Percentiles rank a stretch among this genome's conserved stretches.
These are phyloP conservation scores for Mizuhopecten yessoensis DNA, from an alignment of 1,140 invertebrate species.

Conservation along the genomic window DNA sequence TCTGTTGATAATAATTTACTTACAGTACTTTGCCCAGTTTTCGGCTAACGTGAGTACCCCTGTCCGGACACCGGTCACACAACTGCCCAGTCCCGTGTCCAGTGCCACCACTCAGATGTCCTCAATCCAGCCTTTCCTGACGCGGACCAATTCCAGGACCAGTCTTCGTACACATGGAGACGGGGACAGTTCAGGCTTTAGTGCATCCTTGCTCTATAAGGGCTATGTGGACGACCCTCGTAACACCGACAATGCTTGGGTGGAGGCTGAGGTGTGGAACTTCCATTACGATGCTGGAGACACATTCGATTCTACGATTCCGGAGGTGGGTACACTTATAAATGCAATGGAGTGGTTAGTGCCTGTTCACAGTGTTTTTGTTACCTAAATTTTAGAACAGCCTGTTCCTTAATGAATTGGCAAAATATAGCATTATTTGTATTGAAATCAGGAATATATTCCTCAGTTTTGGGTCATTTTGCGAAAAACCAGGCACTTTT, in stretches of 20 bases:
- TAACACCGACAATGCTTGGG: conserved; percentile 98
- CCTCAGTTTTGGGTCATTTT: too few relatives aligned
- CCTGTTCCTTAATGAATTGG: too few relatives aligned
- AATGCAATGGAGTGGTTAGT: too few relatives aligned
- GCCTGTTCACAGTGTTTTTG: too few relatives aligned
- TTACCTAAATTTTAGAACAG: too few relatives aligned
- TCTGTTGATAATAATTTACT: conserved; percentile 5
- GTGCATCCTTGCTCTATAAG: conserved; percentile 86
- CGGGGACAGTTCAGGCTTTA: conserved; percentile 70
- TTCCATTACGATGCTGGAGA: conserved; percentile 93
- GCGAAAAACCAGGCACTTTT: too few relatives aligned
- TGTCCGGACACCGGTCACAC: background rate
- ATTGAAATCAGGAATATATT: too few relatives aligned
- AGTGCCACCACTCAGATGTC: conserved; percentile 5
- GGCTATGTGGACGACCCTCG: conserved; percentile 98
- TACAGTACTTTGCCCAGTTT: conserved; percentile 78
- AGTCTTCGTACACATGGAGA: conserved; percentile 60
- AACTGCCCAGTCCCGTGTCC: background rate
- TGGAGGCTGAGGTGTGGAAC: conserved; percentile 95
- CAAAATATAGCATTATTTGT: too few relatives aligned
- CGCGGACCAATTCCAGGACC: conserved; percentile 54
- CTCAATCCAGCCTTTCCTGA: background rate
- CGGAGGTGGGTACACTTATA: conserved; percentile 69
- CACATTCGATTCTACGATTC: conserved; percentile 73
- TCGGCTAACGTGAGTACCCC: conserved; percentile 54